phyloP scores from a whole-genome alignment of 64 coral and sea anemone genomes.

The Trachythela sp. region DNA sequence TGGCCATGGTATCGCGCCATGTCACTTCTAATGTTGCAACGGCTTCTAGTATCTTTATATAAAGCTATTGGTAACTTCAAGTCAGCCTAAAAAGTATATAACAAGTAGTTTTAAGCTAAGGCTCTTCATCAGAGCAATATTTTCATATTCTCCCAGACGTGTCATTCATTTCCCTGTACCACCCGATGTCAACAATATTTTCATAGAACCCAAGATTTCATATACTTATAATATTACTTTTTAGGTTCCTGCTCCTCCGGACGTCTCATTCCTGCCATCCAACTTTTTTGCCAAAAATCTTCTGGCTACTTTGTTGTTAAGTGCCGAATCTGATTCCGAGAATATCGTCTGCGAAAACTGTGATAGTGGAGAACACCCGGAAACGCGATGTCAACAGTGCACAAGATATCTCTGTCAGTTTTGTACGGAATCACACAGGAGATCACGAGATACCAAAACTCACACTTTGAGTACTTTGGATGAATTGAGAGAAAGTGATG shows the following conservation, averaged over 20 bases:
- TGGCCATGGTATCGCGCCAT: too few relatives aligned
- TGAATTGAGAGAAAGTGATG: neutral
- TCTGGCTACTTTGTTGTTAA: neutral
- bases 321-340: neutral
- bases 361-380: neutral
- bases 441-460: neutral
- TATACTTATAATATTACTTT: too few relatives aligned
- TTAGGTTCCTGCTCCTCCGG: neutral
- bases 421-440: neutral
- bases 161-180: too few relatives aligned
- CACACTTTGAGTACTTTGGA: neutral
- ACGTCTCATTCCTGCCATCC: neutral
- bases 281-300: slow-evolving; percentile 5
- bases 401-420: neutral
- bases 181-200: too few relatives aligned
- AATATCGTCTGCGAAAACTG: neutral
- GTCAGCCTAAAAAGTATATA: too few relatives aligned
- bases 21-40: too few relatives aligned
- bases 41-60: too few relatives aligned
- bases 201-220: too few relatives aligned
- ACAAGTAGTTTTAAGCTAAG: too few relatives aligned
- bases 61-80: too few relatives aligned
- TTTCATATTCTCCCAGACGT: too few relatives aligned
- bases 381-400: neutral
- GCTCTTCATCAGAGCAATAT: too few relatives aligned